phyloP scores from a whole-genome alignment of 2,113 vertebrate species.

The Periophthalmodon schlosseri region DNA sequence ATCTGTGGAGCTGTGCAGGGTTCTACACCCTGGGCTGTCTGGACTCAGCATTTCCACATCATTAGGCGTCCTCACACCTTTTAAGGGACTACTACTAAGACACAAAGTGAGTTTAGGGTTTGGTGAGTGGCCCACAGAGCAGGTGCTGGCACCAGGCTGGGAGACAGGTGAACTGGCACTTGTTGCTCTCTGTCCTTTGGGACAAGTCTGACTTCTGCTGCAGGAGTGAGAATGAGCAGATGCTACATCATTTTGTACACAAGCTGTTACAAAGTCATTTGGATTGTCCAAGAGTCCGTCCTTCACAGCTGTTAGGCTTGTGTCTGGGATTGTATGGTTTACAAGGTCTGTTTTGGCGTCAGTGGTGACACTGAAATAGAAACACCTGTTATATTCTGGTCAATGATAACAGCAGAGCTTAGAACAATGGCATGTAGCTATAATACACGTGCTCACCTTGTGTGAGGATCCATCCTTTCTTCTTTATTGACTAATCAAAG shows the following conservation, averaged over 20 bases:
- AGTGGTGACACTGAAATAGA: constrained; percentile 36
- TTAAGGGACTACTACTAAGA: constrained; percentile 44
- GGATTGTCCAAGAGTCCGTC: constrained; percentile 23
- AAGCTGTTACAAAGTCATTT: constrained; percentile 17
- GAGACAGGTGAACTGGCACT: constrained; percentile 52
- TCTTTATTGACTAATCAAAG: constrained; percentile 49
- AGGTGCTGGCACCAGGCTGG: constrained; percentile 42
- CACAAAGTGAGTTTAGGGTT: constrained; percentile 44
- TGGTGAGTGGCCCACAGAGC: constrained; percentile 23
- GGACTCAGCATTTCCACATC: constrained; percentile 77
- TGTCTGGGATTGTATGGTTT: constrained; percentile 17
- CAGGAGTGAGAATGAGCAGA: constrained; percentile 12
- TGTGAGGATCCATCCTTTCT: constrained; percentile 58
- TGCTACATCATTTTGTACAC: constrained; percentile 18
- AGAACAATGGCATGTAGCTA: neutral
- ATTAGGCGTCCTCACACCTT: constrained; percentile 18
- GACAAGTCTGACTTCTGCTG: constrained; percentile 28
- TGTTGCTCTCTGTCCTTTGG: constrained; percentile 59
- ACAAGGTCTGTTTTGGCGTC: constrained; percentile 32
- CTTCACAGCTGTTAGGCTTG: constrained; percentile 23
- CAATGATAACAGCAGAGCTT: neutral
- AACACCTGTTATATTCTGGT: neutral
- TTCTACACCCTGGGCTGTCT: constrained; percentile 60
- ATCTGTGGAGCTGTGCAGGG: constrained; percentile 27
- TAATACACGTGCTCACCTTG: constrained; percentile 38